Percentiles rank a stretch among this genome's conserved stretches.
Conservation (phyloP, 2,797 vertebrate species). For the Amblyopsis hoosieri region DNA sequence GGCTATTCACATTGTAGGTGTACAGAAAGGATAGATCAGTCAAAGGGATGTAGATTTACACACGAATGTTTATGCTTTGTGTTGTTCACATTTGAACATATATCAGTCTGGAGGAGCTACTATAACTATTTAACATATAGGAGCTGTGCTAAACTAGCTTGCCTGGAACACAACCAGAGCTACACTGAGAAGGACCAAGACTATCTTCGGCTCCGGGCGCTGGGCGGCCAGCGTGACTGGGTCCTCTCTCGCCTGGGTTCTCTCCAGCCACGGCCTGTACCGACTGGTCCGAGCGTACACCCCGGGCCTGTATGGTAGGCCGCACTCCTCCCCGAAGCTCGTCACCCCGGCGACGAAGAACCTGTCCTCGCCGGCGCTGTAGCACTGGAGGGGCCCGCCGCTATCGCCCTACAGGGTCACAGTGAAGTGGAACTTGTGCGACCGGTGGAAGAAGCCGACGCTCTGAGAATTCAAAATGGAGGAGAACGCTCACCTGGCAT, state of each 20-base stretch:
- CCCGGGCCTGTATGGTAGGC: slow-evolving; percentile 49
- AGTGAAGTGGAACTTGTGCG: not conserved
- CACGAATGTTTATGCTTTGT: too few relatives aligned
- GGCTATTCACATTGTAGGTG: too few relatives aligned
- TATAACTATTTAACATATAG: too few relatives aligned
- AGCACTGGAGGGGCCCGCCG: slow-evolving; percentile 71
- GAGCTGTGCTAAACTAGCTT: too few relatives aligned
- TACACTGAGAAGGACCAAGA: slow-evolving; percentile 30
- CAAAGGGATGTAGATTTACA: too few relatives aligned
- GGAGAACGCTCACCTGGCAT: slow-evolving; percentile 50
- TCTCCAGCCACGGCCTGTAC: slow-evolving; percentile 52
- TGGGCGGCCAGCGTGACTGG: slow-evolving; percentile 17
- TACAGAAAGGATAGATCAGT: too few relatives aligned
- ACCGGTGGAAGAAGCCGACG: not conserved
- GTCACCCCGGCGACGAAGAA: slow-evolving; percentile 68
- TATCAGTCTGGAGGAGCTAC: too few relatives aligned
- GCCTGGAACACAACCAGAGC: slow-evolving; percentile 19
- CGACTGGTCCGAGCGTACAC: slow-evolving; percentile 56
- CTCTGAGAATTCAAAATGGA: not conserved
- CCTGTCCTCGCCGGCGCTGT: slow-evolving; percentile 48
- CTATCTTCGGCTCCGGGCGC: slow-evolving; percentile 2
- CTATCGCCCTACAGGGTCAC: slow-evolving; percentile 61
- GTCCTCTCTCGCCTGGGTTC: slow-evolving; percentile 15
- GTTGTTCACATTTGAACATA: too few relatives aligned
- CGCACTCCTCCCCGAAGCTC: slow-evolving; percentile 58